These are phyloP conservation scores for Abrostola triplasia DNA, from an alignment of 2,888 invertebrate genomes.

Conservation along the genomic window DNA sequence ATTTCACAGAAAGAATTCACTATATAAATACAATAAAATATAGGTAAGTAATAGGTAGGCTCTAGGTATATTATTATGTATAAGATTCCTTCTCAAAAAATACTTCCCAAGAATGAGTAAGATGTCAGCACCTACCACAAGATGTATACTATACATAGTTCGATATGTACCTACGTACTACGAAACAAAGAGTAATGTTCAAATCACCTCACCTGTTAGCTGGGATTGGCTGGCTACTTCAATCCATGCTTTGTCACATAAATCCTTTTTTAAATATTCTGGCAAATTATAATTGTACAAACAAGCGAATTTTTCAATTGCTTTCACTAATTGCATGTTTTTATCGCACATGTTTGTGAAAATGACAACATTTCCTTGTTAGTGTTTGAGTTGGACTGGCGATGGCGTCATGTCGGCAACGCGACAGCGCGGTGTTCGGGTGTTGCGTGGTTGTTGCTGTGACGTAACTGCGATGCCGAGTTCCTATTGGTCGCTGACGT, in stretches of 20 bases:
- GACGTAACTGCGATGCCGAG: constrained; percentile 51
- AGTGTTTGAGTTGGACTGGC: constrained; percentile 37
- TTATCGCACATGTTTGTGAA: constrained; percentile 60
- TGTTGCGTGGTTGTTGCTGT: constrained; percentile 61
- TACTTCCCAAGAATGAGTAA: too few relatives aligned
- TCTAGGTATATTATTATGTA: too few relatives aligned
- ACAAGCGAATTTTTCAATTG: constrained; percentile 64
- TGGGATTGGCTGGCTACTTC: constrained; percentile 62
- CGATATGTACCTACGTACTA: neutral
- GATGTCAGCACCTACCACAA: too few relatives aligned
- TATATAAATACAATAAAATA: too few relatives aligned
- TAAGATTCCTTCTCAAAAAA: too few relatives aligned
- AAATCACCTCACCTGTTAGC: constrained; percentile 57
- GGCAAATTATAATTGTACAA: constrained; percentile 61
- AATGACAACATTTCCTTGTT: constrained; percentile 31
- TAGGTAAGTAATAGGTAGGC: too few relatives aligned
- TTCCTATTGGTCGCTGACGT: constrained; percentile 35
- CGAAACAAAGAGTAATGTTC: neutral
- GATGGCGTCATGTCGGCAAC: constrained; percentile 58
- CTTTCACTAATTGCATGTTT: constrained; percentile 60
- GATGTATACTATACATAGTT: too few relatives aligned
- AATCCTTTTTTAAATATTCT: constrained; percentile 66
- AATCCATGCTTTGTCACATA: constrained; percentile 64
- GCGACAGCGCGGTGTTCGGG: constrained; percentile 58
- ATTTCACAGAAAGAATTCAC: too few relatives aligned